Conservation (phyloP, 2,888 invertebrate species). For the Hypomecis atomaria region DNA sequence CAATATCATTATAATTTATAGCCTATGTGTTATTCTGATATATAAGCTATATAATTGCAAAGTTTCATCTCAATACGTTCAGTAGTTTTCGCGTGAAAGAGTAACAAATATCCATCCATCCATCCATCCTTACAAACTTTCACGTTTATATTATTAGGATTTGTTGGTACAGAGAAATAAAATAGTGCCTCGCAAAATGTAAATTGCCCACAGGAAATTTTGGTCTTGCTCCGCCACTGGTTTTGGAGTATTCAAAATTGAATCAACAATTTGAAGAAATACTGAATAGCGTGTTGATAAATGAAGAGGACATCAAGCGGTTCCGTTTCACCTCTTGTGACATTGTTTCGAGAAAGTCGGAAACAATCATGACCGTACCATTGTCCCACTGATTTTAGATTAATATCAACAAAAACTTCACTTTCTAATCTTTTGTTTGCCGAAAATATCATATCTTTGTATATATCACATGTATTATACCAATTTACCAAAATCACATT, state of each 20-base stretch:
- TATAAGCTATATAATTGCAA: too few relatives aligned
- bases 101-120: too few relatives aligned
- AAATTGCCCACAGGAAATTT: too few relatives aligned
- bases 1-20: too few relatives aligned
- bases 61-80: too few relatives aligned
- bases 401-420: constrained; percentile 43
- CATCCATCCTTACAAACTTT: too few relatives aligned
- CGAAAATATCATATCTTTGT: constrained; percentile 26
- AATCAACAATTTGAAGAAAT: not conserved
- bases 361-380: constrained; percentile 36
- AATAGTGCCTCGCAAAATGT: too few relatives aligned
- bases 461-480: constrained; percentile 29
- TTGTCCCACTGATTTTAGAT: constrained; percentile 51
- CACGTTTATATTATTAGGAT: too few relatives aligned
- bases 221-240: too few relatives aligned
- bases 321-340: constrained; percentile 40
- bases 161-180: too few relatives aligned
- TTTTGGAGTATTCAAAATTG: not conserved
- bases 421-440: constrained; percentile 55
- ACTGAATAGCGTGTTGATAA: constrained; percentile 13
- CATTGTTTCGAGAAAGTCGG: constrained; percentile 54
- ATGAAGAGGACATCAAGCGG: constrained; percentile 25
- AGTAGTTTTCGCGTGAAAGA: too few relatives aligned
- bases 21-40: too few relatives aligned
- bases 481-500: constrained; percentile 25